These are phyloP conservation scores for Hafferia zeledoni DNA, from an alignment of 2,797 vertebrate species.

Conservation along the genomic window DNA sequence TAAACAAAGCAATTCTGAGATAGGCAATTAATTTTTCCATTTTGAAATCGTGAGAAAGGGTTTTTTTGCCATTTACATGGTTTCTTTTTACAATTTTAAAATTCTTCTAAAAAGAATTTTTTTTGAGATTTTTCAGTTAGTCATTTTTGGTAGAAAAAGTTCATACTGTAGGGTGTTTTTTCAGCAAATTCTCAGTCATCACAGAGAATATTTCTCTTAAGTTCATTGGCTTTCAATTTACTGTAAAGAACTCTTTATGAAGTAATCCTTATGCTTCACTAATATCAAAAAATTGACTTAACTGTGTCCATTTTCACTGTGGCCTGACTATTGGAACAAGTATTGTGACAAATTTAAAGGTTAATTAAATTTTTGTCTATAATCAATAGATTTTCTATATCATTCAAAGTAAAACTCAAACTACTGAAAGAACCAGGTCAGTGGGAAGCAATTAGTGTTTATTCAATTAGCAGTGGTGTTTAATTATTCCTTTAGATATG, in stretches of 20 bases:
- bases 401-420: background rate
- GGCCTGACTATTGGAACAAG: background rate
- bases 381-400: background rate
- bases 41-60: background rate
- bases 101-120: background rate
- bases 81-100: background rate
- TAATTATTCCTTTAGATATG: background rate
- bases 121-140: background rate
- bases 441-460: background rate
- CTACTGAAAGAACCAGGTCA: background rate
- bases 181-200: background rate
- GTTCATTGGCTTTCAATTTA: background rate
- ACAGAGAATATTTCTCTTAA: background rate
- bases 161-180: background rate
- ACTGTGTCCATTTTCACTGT: background rate
- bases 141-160: background rate
- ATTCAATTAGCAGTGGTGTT: background rate
- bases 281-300: background rate
- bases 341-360: background rate
- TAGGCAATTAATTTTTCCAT: background rate
- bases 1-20: background rate
- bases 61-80: background rate
- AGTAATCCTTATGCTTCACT: background rate
- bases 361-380: background rate
- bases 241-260: background rate